A percentile compares a stretch with the other conserved stretches of the same genome.
Evolutionary conservation across 2,888 invertebrate genomes (phyloP).

Genomic region (Apamea monoglypha): DNA sequence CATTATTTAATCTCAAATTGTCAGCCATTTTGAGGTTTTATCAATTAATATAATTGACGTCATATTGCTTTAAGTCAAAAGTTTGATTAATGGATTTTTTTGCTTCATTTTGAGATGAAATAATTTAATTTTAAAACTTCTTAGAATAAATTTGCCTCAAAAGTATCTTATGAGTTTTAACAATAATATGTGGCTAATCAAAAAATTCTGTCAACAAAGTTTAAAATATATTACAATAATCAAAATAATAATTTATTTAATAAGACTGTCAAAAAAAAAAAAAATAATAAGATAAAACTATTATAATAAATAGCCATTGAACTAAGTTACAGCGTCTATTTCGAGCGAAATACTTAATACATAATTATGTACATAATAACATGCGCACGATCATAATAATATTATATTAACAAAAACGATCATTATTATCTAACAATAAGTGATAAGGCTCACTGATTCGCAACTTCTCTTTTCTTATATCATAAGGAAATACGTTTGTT

Average conservation of each 20-base stretch:
- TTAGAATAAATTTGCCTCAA: background rate
- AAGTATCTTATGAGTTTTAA: background rate
- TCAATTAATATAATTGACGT: conserved; percentile 69
- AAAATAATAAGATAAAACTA: conserved; percentile 25
- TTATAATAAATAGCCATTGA: conserved; percentile 44
- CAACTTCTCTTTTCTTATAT: conserved; percentile 63
- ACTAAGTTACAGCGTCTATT: conserved; percentile 45
- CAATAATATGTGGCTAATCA: background rate
- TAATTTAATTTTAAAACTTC: background rate
- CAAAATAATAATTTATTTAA: conserved; percentile 14
- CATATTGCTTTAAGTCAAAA: conserved; percentile 53
- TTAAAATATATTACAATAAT: conserved; percentile 14
- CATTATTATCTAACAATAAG: conserved; percentile 67
- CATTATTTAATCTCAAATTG: conserved; percentile 26
- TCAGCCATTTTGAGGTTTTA: conserved; percentile 24
- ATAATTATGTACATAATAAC: conserved; percentile 44
- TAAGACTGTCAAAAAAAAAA: conserved; percentile 3
- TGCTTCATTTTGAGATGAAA: conserved; percentile 27
- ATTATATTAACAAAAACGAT: conserved; percentile 70
- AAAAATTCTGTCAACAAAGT: conserved; percentile 24
- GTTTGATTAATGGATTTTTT: conserved; percentile 20
- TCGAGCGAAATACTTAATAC: conserved; percentile 75
- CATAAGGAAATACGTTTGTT: conserved; percentile 66
- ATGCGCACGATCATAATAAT: conserved; percentile 66
- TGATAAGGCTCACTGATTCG: conserved; percentile 71